Conservation (phyloP, 2,113 vertebrate species). For the Myotis davidii region DNA sequence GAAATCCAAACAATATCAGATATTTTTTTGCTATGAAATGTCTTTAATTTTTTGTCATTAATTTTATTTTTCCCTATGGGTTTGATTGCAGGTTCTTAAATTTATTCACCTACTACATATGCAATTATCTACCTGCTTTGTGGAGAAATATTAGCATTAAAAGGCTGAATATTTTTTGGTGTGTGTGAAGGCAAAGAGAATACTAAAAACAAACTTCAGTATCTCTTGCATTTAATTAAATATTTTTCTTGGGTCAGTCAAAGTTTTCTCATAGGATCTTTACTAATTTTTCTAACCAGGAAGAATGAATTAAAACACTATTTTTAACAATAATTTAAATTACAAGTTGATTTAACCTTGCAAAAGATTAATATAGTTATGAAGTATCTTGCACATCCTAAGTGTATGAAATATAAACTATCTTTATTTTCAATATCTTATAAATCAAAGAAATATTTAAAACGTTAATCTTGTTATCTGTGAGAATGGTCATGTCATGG, state of each 20-base stretch:
- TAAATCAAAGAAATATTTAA: not conserved
- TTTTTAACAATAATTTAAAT: constrained; percentile 18
- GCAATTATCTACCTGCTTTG: constrained; percentile 9
- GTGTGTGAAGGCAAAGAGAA: not conserved
- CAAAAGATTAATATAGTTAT: not conserved
- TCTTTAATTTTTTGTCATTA: constrained; percentile 57
- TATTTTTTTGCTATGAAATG: constrained; percentile 61
- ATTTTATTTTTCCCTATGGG: constrained; percentile 37
- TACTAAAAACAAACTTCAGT: constrained; percentile 33
- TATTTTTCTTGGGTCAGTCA: constrained; percentile 19
- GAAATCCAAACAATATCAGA: constrained; percentile 53
- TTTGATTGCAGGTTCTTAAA: constrained; percentile 61
- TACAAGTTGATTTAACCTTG: not conserved
- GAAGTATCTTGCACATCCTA: not conserved
- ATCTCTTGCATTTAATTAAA: not conserved
- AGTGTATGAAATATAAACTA: not conserved
- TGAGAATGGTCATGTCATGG: not conserved
- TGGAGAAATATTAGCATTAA: constrained; percentile 3
- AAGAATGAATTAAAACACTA: not conserved
- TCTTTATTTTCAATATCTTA: constrained; percentile 33
- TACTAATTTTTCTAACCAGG: not conserved
- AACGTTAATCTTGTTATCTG: not conserved
- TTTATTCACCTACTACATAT: constrained; percentile 57
- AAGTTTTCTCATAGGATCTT: constrained; percentile 11
- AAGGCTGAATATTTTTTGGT: not conserved